These are phyloP conservation scores for Pseudachorutes palmiensis DNA, from an alignment of 1,140 invertebrate species.

Conservation along the genomic window DNA sequence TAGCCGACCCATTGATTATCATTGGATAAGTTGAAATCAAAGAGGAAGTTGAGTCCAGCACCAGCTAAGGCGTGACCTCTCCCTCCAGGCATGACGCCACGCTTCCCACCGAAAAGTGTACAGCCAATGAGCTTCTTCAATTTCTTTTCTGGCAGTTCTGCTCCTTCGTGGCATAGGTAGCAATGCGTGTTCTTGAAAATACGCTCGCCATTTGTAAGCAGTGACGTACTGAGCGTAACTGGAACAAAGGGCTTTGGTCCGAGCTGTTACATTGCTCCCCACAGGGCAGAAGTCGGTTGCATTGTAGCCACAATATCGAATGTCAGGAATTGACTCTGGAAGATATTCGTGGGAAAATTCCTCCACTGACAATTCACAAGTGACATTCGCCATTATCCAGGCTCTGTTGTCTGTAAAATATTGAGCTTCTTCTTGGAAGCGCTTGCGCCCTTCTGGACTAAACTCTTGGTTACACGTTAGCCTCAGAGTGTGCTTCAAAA, in stretches of 20 bases:
- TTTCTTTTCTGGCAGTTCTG: not conserved
- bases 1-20: conserved; percentile 30
- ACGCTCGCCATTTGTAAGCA: not conserved
- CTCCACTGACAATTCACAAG: conserved; percentile 1
- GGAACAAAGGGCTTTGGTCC: conserved; percentile 9
- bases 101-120: conserved; percentile 5
- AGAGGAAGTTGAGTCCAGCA: conserved; percentile 35
- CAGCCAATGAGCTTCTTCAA: conserved; percentile 18
- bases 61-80: conserved; percentile 13
- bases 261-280: not conserved
- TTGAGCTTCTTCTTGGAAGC: conserved; percentile 9
- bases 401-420: conserved; percentile 12
- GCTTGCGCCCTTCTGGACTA: not conserved
- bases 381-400: conserved; percentile 9
- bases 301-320: conserved; percentile 22
- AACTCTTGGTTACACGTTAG: conserved; percentile 20
- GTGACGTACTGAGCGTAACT: conserved; percentile 18
- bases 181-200: conserved; percentile 45
- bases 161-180: conserved; percentile 40
- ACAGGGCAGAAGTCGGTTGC: conserved; percentile 14
- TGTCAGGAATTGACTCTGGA: conserved; percentile 6
- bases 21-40: conserved; percentile 29
- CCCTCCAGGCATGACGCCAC: not conserved
- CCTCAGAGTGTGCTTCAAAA: conserved; percentile 8
- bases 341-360: conserved; percentile 8